These are phyloP conservation scores for Amazona vittata DNA, from an alignment of 2,113 vertebrate species.

Conservation along the genomic window DNA sequence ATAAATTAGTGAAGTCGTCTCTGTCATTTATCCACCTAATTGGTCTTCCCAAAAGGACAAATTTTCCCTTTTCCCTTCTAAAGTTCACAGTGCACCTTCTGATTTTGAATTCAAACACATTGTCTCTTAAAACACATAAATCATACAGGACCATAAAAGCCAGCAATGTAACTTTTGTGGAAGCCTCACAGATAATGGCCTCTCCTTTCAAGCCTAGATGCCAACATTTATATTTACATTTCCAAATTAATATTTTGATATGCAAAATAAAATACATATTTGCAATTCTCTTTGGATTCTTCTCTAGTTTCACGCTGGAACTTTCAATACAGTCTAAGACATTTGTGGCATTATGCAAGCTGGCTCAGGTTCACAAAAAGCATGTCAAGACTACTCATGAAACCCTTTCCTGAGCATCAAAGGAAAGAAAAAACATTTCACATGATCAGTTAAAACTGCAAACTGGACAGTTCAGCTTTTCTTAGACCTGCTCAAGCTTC, in stretches of 20 bases:
- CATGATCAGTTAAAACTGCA: background rate
- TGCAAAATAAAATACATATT: background rate
- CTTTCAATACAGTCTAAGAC: background rate
- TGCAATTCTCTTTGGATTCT: background rate
- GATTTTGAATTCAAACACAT: background rate
- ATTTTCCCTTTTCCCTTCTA: background rate
- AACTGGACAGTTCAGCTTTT: background rate
- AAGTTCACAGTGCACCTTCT: background rate
- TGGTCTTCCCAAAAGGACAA: constrained; percentile 38
- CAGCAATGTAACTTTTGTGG: background rate
- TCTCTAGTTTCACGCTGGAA: background rate
- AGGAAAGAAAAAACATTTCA: background rate
- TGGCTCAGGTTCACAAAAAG: background rate
- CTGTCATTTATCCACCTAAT: constrained; percentile 64
- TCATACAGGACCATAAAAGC: accelerated
- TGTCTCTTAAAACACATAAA: background rate
- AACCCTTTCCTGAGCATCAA: background rate
- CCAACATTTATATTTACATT: background rate
- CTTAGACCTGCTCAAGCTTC: background rate
- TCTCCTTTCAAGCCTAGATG: background rate
- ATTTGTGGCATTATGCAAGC: background rate
- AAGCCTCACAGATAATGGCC: accelerated
- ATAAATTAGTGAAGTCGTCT: constrained; percentile 66
- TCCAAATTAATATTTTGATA: background rate
- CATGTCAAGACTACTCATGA: accelerated